phyloP scores from a whole-genome alignment of 1,140 invertebrate genomes.

The Diplogasteroides magnus region DNA sequence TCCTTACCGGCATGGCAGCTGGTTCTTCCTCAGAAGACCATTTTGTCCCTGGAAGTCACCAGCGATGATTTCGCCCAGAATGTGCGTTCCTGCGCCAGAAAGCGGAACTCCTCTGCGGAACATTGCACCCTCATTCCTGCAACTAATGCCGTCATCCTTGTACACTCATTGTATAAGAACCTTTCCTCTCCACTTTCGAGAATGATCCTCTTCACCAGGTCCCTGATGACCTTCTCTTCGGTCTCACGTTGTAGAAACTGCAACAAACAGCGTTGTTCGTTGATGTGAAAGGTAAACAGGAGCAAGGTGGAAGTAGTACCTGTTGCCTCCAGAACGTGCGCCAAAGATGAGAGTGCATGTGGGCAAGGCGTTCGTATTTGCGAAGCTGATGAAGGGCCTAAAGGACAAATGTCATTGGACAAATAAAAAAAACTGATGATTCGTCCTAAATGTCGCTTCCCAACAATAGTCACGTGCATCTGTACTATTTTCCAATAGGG shows the following conservation, averaged over 20 bases:
- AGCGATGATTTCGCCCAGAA: neutral
- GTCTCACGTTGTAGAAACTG: neutral
- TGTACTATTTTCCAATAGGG: too few relatives aligned
- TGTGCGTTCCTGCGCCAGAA: neutral
- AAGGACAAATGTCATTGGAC: neutral
- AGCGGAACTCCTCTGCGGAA: neutral
- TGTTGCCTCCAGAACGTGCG: neutral
- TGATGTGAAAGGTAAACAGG: too few relatives aligned
- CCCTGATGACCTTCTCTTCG: neutral
- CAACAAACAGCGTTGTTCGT: neutral
- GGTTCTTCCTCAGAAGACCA: neutral
- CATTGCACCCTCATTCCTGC: neutral
- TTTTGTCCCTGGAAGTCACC: neutral
- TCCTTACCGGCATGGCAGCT: neutral
- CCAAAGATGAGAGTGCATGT: neutral
- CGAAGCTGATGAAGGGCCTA: neutral
- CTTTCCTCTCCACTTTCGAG: neutral
- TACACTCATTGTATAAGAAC: neutral
- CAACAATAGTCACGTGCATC: too few relatives aligned
- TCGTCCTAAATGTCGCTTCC: too few relatives aligned
- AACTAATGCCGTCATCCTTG: neutral
- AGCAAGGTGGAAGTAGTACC: neutral
- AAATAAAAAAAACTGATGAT: neutral
- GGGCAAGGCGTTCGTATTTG: neutral
- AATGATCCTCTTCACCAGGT: neutral